These are phyloP conservation scores for Podiceps cristatus DNA, from an alignment of 2,113 vertebrate species.

Conservation along the genomic window DNA sequence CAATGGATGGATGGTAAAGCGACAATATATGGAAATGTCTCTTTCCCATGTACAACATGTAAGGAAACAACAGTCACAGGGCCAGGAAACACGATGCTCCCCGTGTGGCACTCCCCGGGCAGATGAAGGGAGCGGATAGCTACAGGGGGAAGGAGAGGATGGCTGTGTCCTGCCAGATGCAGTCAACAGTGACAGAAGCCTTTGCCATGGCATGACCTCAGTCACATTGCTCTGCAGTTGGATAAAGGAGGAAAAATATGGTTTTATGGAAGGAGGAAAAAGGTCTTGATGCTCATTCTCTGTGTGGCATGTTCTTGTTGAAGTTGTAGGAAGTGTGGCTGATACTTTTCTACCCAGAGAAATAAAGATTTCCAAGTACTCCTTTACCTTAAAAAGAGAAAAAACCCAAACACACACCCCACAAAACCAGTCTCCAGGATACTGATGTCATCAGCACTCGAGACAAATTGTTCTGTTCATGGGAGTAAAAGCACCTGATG, in stretches of 20 bases:
- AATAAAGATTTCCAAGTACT: background rate
- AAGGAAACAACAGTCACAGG: background rate
- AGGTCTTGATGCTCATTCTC: background rate
- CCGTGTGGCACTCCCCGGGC: too few species aligned
- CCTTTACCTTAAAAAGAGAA: background rate
- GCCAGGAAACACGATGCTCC: background rate
- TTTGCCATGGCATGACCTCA: background rate
- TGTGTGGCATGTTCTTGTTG: background rate
- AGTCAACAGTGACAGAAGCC: background rate
- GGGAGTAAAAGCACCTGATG: background rate
- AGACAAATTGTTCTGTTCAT: background rate
- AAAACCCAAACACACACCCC: background rate
- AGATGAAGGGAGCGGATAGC: background rate
- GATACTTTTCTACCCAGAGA: background rate
- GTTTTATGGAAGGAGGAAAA: background rate
- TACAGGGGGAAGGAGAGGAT: background rate
- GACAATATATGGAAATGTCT: background rate
- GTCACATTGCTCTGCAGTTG: background rate
- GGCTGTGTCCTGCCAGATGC: background rate
- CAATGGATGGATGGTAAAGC: background rate
- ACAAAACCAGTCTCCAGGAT: background rate
- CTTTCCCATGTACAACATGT: rapidly evolving
- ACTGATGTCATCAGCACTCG: background rate
- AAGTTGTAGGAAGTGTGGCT: background rate
- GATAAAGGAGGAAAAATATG: background rate